Base-by-base conservation (phyloP, 2,888 invertebrate genomes). In the Polymixis flavicincta region DNA sequence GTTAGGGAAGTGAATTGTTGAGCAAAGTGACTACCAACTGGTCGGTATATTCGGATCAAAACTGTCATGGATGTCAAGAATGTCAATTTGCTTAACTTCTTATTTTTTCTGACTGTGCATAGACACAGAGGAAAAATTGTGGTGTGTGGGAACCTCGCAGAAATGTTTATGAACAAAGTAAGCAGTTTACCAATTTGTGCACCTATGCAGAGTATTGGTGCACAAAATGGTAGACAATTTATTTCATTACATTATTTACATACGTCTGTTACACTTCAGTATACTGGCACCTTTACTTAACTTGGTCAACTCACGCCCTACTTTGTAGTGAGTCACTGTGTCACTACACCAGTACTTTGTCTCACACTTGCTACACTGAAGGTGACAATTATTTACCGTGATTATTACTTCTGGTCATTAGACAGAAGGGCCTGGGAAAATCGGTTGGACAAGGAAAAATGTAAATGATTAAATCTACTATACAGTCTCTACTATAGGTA, bases 281-380 rank as follows among this genome's bases (percentile, higher is more conserved):
- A 9, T 11, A 25, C 55, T 5, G 28, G 8, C 9, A 78, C 71
- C 82, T 61, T 8, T 45, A 67, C 0, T 55, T 48, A 52, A 54
- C 60, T 48, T 11, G 5, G 48, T 74, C 74, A 68, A 67, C 65
- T 85, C 72, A 71, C 78, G 85, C 72, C 80, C 86, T 75, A 86
- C 76, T 86, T 85, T 32, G 50, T 19, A 74, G 68, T 86, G 85
- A 86, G 73, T 86, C 85, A 86, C 61, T 65, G 54, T 71, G 75
- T 67, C 76, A 67, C 71, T 69, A 72, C n/a, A 57, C 14, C 0
- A 13, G 14, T n/a, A 32, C 74, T 52, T 72, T 55, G 65, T 80
- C 22, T 78, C 50, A 45, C 71, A 78, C 64, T 66, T 84, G 78
- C 65, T 19, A 42, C 59, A 17, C 73, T 37, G 76, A 86, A 86